Evolutionary conservation across 2,113 vertebrate species (phyloP).

Genomic region (Ammodytes dubius): DNA sequence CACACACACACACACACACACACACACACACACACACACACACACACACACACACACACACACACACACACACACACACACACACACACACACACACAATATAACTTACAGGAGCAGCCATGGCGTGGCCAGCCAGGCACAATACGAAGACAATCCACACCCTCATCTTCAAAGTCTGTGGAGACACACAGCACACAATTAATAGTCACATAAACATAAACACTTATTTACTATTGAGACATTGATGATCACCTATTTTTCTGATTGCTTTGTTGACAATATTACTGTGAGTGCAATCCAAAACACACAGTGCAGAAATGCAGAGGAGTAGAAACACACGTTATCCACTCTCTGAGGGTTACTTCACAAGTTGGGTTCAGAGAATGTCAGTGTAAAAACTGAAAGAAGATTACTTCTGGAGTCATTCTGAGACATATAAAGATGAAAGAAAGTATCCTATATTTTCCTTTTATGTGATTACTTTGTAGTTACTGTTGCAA

Average conservation of each 20-base stretch:
- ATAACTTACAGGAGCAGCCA: slow-evolving; percentile 92
- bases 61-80: slow-evolving; percentile 4
- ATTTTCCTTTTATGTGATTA: too few species aligned
- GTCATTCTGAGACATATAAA: too few species aligned
- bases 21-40: not conserved
- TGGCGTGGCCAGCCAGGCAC: slow-evolving; percentile 93
- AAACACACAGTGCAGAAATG: not conserved
- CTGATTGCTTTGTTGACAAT: not conserved
- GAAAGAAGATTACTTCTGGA: too few species aligned
- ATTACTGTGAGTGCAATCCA: not conserved
- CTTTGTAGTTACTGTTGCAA: too few species aligned
- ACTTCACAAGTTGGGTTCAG: too few species aligned
- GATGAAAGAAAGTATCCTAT: too few species aligned
- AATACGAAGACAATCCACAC: slow-evolving; percentile 95
- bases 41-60: slow-evolving; percentile 13
- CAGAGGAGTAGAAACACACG: not conserved
- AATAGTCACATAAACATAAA: not conserved
- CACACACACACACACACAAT: slow-evolving; percentile 1
- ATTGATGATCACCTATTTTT: not conserved
- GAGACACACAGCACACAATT: slow-evolving; percentile 48
- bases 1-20: too few species aligned
- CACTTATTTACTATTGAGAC: not conserved
- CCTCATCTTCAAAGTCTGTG: slow-evolving; percentile 91
- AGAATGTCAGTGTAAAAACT: too few species aligned
- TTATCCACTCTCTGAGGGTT: too few species aligned